Conservation (phyloP, 2,113 vertebrate species). For the Rana temporaria region DNA sequence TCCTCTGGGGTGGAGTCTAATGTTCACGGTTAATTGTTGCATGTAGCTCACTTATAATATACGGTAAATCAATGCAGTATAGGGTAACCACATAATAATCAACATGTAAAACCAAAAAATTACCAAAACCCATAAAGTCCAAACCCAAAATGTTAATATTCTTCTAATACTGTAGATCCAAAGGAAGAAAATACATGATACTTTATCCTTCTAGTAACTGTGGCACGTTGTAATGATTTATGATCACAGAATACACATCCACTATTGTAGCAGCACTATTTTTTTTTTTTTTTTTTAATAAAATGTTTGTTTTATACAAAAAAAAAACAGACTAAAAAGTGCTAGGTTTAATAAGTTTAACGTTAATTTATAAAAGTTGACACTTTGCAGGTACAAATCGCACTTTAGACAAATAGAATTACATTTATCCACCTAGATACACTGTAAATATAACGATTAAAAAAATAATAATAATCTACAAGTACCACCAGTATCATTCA, state of each 20-base stretch:
- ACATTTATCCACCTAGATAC: conserved; percentile 64
- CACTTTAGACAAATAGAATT: conserved; percentile 65
- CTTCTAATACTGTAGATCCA: no score
- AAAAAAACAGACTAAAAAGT: conserved; percentile 72
- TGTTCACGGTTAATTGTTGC: no score
- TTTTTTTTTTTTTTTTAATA: conserved; percentile 77
- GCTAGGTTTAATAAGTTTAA: conserved; percentile 67
- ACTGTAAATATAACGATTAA: conserved; percentile 59
- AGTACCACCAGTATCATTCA: conserved; percentile 76
- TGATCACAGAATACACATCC: conserved; percentile 40
- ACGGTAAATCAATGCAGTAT: no score
- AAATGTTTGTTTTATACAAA: conserved; percentile 67
- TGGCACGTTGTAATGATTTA: no score
- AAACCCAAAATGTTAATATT: no score
- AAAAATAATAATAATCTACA: conserved; percentile 62
- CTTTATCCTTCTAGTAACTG: background rate
- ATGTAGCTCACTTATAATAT: no score
- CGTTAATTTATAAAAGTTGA: conserved; percentile 69
- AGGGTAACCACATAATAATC: no score
- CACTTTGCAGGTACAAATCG: conserved; percentile 60
- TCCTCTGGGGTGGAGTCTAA: no score
- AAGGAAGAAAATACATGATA: background rate
- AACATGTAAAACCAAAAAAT: no score
- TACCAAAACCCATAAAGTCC: no score
- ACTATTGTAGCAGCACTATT: conserved; percentile 73